These are phyloP conservation scores for Acrossocheilus wenchowensis DNA, from an alignment of 2,797 vertebrate genomes.

Conservation along the genomic window DNA sequence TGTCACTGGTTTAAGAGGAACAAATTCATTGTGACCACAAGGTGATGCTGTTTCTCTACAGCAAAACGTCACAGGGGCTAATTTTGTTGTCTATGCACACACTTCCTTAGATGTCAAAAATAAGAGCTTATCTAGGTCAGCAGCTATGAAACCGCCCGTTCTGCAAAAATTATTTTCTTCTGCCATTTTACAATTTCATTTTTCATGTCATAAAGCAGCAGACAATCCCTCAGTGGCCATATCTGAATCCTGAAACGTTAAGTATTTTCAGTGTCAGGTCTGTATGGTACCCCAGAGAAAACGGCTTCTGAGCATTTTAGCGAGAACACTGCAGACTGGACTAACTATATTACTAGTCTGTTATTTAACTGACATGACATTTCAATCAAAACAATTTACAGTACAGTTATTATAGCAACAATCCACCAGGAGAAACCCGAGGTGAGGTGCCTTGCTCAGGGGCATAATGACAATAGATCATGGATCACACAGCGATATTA, in stretches of 20 bases:
- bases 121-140: constrained; percentile 38
- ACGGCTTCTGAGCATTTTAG: background rate
- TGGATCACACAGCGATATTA: background rate
- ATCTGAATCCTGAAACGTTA: background rate
- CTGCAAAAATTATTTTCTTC: constrained; percentile 31
- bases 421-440: background rate
- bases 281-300: background rate
- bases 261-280: background rate
- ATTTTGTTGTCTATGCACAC: background rate
- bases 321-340: background rate
- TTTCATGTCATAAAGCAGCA: background rate
- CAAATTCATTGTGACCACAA: constrained; percentile 20
- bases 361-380: background rate
- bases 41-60: constrained; percentile 46
- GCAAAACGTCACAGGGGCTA: background rate
- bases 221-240: background rate
- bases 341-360: constrained; percentile 7
- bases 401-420: background rate
- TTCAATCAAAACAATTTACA: background rate
- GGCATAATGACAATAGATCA: background rate
- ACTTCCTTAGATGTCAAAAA: constrained; percentile 29
- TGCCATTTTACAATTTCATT: background rate
- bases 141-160: constrained; percentile 43
- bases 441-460: background rate
- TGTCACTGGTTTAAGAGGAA: background rate